Evolutionary conservation across 1,140 invertebrate species (phyloP).

Genomic region (Aphaenogaster rudis): DNA sequence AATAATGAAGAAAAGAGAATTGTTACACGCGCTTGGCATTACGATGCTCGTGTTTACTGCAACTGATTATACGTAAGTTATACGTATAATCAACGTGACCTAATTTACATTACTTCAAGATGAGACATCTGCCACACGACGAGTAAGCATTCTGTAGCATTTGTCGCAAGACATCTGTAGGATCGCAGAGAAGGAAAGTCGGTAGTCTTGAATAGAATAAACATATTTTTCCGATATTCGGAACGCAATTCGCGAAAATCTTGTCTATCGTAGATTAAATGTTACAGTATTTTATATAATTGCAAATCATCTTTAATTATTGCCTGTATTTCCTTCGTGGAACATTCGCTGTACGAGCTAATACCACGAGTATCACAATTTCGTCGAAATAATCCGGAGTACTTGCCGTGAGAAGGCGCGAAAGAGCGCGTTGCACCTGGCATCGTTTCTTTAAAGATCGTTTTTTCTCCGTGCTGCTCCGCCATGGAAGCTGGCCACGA

Average conservation of each 20-base stretch:
- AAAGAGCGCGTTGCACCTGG: constrained; percentile 76
- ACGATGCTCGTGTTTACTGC: background rate
- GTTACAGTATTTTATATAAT: background rate
- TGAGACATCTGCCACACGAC: constrained; percentile 69
- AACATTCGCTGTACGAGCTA: background rate
- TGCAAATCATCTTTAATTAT: background rate
- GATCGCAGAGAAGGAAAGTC: background rate
- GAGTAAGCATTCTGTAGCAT: constrained; percentile 18
- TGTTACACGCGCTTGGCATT: background rate
- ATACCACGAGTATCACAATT: constrained; percentile 73
- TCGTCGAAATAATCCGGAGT: constrained; percentile 62
- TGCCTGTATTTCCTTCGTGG: background rate
- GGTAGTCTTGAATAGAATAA: background rate
- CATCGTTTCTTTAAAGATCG: constrained; percentile 75
- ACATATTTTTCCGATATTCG: background rate
- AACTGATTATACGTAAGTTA: constrained; percentile 61
- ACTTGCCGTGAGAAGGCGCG: constrained; percentile 66
- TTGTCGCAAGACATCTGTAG: constrained; percentile 19
- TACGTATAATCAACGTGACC: constrained; percentile 40
- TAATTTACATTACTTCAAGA: constrained; percentile 58
- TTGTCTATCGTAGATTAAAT: background rate
- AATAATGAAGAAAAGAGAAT: background rate
- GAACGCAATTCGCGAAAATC: background rate
- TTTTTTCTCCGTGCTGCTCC: constrained; percentile 66
- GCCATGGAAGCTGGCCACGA: constrained; percentile 68